phyloP scores from a whole-genome alignment of 2,797 vertebrate species.

The Thripadectes ignobilis region DNA sequence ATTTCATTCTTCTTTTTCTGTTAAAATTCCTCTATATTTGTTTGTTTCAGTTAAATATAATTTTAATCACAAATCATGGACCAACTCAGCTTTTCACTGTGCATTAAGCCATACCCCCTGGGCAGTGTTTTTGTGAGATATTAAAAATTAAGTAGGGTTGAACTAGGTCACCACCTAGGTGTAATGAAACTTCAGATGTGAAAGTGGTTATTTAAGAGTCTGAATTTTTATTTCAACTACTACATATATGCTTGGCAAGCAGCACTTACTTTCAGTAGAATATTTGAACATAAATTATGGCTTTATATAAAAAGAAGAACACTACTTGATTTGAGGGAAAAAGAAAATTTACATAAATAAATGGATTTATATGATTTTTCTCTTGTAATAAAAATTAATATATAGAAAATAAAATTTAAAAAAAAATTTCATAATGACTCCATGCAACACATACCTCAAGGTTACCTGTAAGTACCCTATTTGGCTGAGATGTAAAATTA shows the following conservation, averaged over 20 bases:
- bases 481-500: not conserved
- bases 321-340: not conserved
- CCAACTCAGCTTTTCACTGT: not conserved
- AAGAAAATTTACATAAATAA: not conserved
- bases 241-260: not conserved
- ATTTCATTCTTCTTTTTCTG: not conserved
- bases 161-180: slow-evolving; percentile 1
- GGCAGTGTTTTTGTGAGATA: not conserved
- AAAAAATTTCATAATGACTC: not conserved
- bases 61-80: not conserved
- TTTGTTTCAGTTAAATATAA: not conserved
- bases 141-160: slow-evolving; percentile 21
- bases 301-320: not conserved
- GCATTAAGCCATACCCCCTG: not conserved
- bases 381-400: not conserved
- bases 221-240: not conserved
- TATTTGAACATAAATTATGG: not conserved
- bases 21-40: not conserved
- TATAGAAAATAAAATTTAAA: not conserved
- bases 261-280: not conserved
- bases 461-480: not conserved
- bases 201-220: not conserved
- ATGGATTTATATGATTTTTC: not conserved
- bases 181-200: not conserved
- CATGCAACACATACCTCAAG: not conserved